These are phyloP conservation scores for Calonectris borealis DNA, from an alignment of 2,113 vertebrate species.

Conservation along the genomic window DNA sequence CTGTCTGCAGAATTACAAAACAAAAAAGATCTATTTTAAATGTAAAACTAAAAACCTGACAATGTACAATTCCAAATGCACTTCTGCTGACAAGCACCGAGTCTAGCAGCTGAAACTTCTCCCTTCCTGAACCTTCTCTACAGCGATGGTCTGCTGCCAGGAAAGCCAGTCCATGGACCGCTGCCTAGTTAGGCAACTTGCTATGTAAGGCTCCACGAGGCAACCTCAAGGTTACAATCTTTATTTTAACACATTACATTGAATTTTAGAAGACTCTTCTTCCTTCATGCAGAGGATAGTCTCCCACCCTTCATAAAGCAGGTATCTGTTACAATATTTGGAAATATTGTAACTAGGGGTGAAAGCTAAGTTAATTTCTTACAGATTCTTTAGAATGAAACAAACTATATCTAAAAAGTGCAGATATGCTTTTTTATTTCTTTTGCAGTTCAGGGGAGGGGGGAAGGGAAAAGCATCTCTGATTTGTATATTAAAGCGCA, in stretches of 20 bases:
- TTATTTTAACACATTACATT: neutral
- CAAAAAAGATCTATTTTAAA: neutral
- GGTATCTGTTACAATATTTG: conserved; percentile 15
- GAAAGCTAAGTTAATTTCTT: conserved; percentile 55
- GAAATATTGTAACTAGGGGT: neutral
- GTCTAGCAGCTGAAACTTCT: neutral
- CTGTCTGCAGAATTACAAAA: neutral
- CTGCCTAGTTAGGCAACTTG: neutral
- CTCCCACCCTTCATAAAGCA: neutral
- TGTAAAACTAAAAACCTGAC: neutral
- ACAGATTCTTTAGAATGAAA: conserved; percentile 58
- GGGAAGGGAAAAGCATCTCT: conserved; percentile 73
- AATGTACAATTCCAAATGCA: neutral
- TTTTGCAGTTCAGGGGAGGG: conserved; percentile 60
- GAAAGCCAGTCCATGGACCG: neutral
- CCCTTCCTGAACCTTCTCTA: neutral
- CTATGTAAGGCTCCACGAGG: neutral
- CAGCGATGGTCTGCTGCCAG: neutral
- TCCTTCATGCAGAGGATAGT: neutral
- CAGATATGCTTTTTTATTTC: conserved; percentile 68
- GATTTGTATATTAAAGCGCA: conserved; percentile 85
- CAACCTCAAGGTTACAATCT: neutral
- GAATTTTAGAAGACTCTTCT: neutral
- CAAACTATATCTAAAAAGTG: conserved; percentile 71
- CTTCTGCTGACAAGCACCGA: neutral